Evolutionary conservation across 1,140 invertebrate species (phyloP), one percentile per base, ranked within the genome.

Genomic region (Zaprionus inermis): DNA sequence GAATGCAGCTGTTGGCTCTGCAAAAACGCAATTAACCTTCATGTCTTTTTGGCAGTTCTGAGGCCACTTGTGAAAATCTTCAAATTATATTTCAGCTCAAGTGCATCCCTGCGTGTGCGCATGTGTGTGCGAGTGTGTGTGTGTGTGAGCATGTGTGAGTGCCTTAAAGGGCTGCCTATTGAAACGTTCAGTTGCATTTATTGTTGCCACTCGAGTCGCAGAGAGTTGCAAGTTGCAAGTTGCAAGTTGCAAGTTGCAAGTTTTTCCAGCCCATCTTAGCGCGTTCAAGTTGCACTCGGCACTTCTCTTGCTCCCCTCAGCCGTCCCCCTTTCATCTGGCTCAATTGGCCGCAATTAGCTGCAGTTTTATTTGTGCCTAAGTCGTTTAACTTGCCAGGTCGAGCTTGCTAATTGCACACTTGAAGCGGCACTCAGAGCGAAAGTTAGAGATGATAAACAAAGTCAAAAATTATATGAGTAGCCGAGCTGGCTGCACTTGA

Each of bases 21-120:
- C 78, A 82, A 79, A 84, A 83, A 71, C 44, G 75, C 84, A 88
- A 89, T 89, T 89, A 89, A 89, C 84, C 84, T 89, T 89, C 84
- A 84, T 89, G 84, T 89, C 74, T 72, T 89, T 88, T 89, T 89
- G 84, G 65, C 84, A 89, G 84, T 86, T 86, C 72, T 63, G 69
- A 12, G 69, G 52, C 59, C 77, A 83, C 79, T 86, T 80, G 76
- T 67, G 73, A 83, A 88, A 61, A 74, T 82, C 83, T 88, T 86
- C 63, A 86, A 78, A 83, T 86, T 80, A 82, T 88, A 75, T 78
- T 49, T 64, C 52, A 30, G 41, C 64, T 61, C 11, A 49, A 75
- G 78, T 72, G 65, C 54, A 71, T 38, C 14, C 34, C 22, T 38
- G 6, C 24, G 20, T 22, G 22, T 11, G 49, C 20, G 32, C 24